Evolutionary conservation across 2,797 vertebrate genomes (phyloP), one percentile per base, ranked within the genome.

Genomic region (Neostethus bicornis): DNA sequence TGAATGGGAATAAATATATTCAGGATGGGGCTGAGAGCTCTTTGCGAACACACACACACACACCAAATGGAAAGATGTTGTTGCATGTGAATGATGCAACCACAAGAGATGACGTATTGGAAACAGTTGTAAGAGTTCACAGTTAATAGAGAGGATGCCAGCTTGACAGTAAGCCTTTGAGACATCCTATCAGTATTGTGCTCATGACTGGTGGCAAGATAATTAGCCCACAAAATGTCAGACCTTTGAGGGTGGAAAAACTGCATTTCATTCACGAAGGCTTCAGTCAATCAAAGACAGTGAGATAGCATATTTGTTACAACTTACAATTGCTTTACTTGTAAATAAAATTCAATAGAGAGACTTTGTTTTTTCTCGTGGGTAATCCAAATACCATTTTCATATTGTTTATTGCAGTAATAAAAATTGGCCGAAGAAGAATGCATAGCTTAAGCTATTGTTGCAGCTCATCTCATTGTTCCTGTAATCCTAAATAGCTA

Each of bases 211-310:
- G 66, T 75, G 75, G 81, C 66, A 32, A 80, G 70, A 85, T 86
- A 84, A 86, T 88, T 82, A 89, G 83, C 61, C 70, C 35, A 39
- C 77, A 77, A 86, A 88, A 86, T 85, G 83, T 86, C 82, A 86
- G 62, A 71, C 56, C 62, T 79, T 68, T 61, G 56, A 77, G 59
- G 63, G 61, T 55, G 45, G 37, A 63, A 73, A 77, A 76, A 61
- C 46, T 54, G 69, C 71, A 78, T 77, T 73, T 79, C 67, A 58
- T 50, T 75, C 64, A 69, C 39, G 43, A 17, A 70, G 55, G 21
- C 58, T 73, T 75, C 68, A 61, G 66, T 86, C 81, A 77, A 65
- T 85, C 77, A 79, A 51, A 78, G 57, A 57, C 67, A 60, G 46
- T 50, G 53, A 66, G 29, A 57, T 56, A 25, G 55, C 16, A 39